Conservation (phyloP, 2,888 invertebrate genomes). For the Cheiracanthium punctorium region DNA sequence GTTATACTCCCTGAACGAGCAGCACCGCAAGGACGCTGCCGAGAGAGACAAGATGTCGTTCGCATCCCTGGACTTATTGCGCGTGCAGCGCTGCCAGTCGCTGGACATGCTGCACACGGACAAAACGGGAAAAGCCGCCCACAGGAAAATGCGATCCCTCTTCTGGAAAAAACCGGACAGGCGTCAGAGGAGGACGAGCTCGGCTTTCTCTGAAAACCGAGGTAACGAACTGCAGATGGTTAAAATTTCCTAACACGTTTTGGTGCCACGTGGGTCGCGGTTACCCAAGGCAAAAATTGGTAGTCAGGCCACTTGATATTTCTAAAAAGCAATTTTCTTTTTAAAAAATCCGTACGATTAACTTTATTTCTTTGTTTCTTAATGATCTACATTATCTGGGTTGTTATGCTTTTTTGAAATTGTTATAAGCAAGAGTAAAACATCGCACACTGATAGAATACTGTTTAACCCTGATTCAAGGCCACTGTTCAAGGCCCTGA, state of each 20-base stretch:
- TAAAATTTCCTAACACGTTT: background rate
- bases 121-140: slow-evolving; percentile 80
- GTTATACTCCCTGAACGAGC: slow-evolving; percentile 87
- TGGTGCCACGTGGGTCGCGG: too few species aligned
- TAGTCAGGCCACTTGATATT: too few species aligned
- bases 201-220: slow-evolving; percentile 24
- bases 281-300: too few species aligned
- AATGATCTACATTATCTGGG: too few species aligned
- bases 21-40: slow-evolving; percentile 77
- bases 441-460: too few species aligned
- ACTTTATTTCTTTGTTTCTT: too few species aligned
- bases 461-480: too few species aligned
- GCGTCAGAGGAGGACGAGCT: slow-evolving; percentile 76
- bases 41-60: background rate
- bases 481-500: too few species aligned
- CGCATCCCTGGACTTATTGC: slow-evolving; percentile 38
- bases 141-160: slow-evolving; percentile 79
- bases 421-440: too few species aligned
- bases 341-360: too few species aligned
- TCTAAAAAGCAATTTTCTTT: too few species aligned
- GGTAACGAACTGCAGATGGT: slow-evolving; percentile 17
- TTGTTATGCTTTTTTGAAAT: too few species aligned
- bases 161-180: slow-evolving; percentile 77
- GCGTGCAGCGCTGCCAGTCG: slow-evolving; percentile 81
- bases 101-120: slow-evolving; percentile 88